phyloP scores from a whole-genome alignment of 2,888 invertebrate genomes.

The Anarsia innoxiella region DNA sequence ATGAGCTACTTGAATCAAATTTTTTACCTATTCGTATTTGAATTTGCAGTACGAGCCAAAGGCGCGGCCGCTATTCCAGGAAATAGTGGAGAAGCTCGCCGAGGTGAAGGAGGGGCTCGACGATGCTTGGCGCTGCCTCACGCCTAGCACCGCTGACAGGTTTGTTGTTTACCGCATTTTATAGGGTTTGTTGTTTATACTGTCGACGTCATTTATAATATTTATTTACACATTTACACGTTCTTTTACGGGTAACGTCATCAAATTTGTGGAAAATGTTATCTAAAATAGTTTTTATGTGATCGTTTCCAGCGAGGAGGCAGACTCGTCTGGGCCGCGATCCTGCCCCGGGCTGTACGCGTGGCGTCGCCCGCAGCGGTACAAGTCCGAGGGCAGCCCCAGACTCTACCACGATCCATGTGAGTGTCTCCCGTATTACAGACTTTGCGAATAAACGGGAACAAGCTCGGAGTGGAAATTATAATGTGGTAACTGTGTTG shows the following conservation, averaged over 20 bases:
- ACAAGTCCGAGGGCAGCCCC: slow-evolving; percentile 47
- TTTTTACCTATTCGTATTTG: no score
- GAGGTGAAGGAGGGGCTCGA: slow-evolving; percentile 75
- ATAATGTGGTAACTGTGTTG: not conserved
- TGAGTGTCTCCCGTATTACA: slow-evolving; percentile 23
- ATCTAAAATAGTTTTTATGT: no score
- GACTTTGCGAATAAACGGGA: not conserved
- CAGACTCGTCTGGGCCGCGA: slow-evolving; percentile 57
- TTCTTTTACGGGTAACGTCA: no score
- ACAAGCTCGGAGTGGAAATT: no score
- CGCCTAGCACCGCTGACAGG: slow-evolving; percentile 54
- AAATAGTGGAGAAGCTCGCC: slow-evolving; percentile 81
- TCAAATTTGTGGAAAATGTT: no score
- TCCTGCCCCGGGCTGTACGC: slow-evolving; percentile 59
- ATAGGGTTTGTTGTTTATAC: no score
- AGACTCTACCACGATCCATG: slow-evolving; percentile 34
- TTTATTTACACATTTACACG: no score
- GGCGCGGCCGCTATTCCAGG: slow-evolving; percentile 90
- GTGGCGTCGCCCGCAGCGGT: slow-evolving; percentile 53
- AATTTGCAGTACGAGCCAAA: slow-evolving; percentile 90
- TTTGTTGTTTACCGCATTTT: slow-evolving; percentile 20
- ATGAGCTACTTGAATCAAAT: no score
- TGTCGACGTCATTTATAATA: no score
- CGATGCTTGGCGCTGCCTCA: slow-evolving; percentile 54
- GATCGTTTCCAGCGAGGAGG: slow-evolving; percentile 50